Percentiles rank a stretch among this genome's conserved stretches.
phyloP scores from a whole-genome alignment of 2,113 vertebrate species.

The Leptobrachium leishanense region DNA sequence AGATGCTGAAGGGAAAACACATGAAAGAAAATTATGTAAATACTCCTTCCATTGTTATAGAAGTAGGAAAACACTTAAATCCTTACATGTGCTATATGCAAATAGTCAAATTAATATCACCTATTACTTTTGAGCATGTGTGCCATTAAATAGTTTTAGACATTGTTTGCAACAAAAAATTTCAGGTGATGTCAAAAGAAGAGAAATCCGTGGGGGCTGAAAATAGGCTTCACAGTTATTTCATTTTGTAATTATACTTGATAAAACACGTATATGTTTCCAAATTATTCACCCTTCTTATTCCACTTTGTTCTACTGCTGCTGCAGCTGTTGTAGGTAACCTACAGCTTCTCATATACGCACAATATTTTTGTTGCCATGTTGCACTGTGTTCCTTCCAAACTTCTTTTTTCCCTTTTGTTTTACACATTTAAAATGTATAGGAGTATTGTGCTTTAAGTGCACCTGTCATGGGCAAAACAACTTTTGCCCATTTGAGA shows the following conservation, averaged over 20 bases:
- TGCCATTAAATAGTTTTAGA: conserved; percentile 3
- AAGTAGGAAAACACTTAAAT: conserved; percentile 7
- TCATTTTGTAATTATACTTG: neutral
- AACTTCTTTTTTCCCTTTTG: no score
- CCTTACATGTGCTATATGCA: neutral
- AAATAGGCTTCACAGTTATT: neutral
- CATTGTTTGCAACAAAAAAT: neutral
- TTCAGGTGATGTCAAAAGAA: neutral
- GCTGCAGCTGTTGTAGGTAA: no score
- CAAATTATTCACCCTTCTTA: neutral
- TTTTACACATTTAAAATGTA: no score
- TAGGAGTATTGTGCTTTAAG: no score
- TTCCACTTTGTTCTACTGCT: neutral
- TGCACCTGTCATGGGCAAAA: no score
- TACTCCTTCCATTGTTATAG: conserved; percentile 6
- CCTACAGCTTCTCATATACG: no score
- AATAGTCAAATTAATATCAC: neutral
- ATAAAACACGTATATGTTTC: neutral
- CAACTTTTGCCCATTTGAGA: no score
- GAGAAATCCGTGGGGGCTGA: neutral
- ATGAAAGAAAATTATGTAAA: conserved; percentile 29
- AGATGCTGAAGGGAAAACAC: conserved; percentile 20
- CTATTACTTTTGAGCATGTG: neutral
- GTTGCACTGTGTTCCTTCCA: no score
- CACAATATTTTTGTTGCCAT: no score